phyloP scores from a whole-genome alignment of 2,113 vertebrate species.

The Percopsis transmontana region DNA sequence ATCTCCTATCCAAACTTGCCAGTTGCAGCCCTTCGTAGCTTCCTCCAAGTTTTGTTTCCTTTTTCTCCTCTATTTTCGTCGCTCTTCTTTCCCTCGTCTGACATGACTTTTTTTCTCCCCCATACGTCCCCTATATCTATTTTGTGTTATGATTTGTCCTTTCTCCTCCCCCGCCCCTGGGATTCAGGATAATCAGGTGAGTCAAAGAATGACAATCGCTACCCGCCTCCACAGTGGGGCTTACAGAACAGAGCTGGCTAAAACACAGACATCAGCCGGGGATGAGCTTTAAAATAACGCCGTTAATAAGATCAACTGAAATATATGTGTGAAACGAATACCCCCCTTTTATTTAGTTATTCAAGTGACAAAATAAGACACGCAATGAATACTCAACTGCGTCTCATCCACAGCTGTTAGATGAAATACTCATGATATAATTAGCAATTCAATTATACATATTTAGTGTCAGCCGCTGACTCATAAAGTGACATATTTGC shows the following conservation, averaged over 20 bases:
- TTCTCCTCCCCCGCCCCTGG: conserved; percentile 13
- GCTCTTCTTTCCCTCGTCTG: conserved; percentile 25
- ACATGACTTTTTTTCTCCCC: not conserved
- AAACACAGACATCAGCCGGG: conserved; percentile 35
- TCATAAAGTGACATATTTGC: not conserved
- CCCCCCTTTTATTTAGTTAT: conserved; percentile 25
- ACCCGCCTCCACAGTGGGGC: conserved; percentile 49
- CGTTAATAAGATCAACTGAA: conserved; percentile 21
- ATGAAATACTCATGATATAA: not conserved
- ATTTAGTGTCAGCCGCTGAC: not conserved
- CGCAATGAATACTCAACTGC: not conserved
- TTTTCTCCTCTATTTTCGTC: conserved; percentile 57
- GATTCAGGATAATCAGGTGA: conserved; percentile 57
- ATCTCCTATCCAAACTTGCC: conserved; percentile 77
- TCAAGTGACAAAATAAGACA: conserved; percentile 3
- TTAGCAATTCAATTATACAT: not conserved
- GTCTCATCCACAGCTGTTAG: not conserved
- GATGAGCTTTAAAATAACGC: conserved; percentile 42
- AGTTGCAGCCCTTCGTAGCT: conserved; percentile 68
- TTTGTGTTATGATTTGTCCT: conserved; percentile 32
- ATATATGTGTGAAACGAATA: conserved; percentile 4
- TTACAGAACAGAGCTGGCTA: conserved; percentile 46
- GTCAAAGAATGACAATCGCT: conserved; percentile 60
- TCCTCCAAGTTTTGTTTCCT: conserved; percentile 72
- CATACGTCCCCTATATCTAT: not conserved